A percentile compares a stretch with the other conserved stretches of the same genome.
Conservation (phyloP, 2,113 vertebrate genomes). For the Chionis minor region DNA sequence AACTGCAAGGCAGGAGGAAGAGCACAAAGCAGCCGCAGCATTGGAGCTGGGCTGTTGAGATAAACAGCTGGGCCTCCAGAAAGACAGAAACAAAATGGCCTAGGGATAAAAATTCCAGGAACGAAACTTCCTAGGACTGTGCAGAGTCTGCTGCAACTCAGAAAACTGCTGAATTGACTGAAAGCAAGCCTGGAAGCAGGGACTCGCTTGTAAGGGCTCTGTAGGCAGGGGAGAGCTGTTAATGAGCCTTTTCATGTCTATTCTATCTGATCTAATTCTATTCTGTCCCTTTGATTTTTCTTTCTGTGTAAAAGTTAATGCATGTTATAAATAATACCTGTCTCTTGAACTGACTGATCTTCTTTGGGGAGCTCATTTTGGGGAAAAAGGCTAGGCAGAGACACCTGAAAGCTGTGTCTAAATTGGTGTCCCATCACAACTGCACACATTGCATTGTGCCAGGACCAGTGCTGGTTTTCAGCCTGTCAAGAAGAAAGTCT, state of each 20-base stretch:
- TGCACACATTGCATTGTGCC: neutral
- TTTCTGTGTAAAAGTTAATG: slow-evolving; percentile 40
- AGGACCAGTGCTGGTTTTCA: accelerated
- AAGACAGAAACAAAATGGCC: neutral
- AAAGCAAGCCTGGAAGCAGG: slow-evolving; percentile 13
- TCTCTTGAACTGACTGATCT: slow-evolving; percentile 10
- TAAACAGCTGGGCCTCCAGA: neutral
- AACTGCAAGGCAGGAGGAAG: neutral
- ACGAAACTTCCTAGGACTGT: neutral
- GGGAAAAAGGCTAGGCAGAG: neutral
- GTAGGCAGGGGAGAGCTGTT: slow-evolving; percentile 37
- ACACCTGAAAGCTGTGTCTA: slow-evolving; percentile 18
- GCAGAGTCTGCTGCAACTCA: neutral
- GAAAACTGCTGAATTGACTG: neutral
- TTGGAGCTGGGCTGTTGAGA: neutral
- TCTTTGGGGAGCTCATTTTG: slow-evolving; percentile 28
- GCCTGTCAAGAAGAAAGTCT: neutral
- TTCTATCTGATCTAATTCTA: slow-evolving; percentile 62
- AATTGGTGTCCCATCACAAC: neutral
- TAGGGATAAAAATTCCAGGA: neutral
- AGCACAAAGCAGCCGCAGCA: neutral
- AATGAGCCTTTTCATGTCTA: slow-evolving; percentile 67
- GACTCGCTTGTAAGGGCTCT: neutral
- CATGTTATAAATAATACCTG: slow-evolving; percentile 43
- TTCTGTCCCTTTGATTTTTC: slow-evolving; percentile 58